phyloP scores from a whole-genome alignment of 2,113 vertebrate genomes.

The Paramormyrops kingsleyae region DNA sequence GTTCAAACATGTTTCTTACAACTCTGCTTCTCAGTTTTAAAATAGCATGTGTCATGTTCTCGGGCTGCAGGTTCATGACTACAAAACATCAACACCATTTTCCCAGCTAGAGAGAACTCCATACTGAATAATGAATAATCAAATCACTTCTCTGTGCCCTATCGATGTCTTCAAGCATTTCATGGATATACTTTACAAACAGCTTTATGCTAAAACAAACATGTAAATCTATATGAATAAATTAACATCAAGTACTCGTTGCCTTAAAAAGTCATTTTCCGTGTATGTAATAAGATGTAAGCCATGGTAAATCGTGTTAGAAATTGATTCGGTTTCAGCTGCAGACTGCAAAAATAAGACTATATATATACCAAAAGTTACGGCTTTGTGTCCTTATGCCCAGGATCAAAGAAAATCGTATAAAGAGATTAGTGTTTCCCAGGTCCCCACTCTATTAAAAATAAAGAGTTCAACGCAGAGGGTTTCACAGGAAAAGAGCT shows the following conservation, averaged over 20 bases:
- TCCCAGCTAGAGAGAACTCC: neutral
- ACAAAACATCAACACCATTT: neutral
- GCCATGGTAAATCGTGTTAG: neutral
- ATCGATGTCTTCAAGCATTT: neutral
- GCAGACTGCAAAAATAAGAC: neutral
- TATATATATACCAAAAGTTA: neutral
- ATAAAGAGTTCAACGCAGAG: neutral
- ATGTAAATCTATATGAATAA: neutral
- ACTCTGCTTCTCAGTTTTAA: neutral
- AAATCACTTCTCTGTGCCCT: neutral
- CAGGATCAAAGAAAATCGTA: neutral
- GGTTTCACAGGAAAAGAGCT: neutral
- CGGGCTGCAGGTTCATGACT: neutral
- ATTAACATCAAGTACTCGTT: neutral
- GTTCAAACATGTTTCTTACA: neutral
- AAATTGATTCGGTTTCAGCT: neutral
- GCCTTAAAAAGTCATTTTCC: neutral
- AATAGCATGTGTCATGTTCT: neutral
- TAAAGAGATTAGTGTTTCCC: neutral
- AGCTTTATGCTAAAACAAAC: neutral
- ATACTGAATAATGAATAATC: neutral
- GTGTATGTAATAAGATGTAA: neutral
- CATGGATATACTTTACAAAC: neutral
- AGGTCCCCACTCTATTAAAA: neutral
- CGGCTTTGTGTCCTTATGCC: neutral